phyloP scores from a whole-genome alignment of 2,888 invertebrate genomes.

The Nomada ruficornis region DNA sequence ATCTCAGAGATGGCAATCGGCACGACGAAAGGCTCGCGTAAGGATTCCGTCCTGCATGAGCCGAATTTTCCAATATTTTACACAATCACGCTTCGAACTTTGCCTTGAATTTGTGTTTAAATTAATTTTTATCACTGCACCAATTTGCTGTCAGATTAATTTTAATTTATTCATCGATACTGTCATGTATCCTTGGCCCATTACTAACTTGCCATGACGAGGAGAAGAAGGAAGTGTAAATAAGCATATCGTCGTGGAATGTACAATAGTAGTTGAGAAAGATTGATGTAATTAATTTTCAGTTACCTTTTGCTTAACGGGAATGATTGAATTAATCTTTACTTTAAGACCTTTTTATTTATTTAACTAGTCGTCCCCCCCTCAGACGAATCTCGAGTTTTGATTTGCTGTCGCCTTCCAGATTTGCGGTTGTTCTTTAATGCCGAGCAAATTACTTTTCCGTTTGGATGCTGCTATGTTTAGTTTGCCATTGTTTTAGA shows the following conservation, averaged over 20 bases:
- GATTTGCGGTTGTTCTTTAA: constrained; percentile 84
- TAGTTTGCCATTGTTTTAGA: constrained; percentile 83
- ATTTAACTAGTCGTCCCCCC: constrained; percentile 34
- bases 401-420: constrained; percentile 60
- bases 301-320: neutral
- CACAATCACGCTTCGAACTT: constrained; percentile 16
- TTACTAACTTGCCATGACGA: neutral
- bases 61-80: constrained; percentile 16
- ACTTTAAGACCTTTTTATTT: constrained; percentile 10
- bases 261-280: no score
- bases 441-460: constrained; percentile 83
- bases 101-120: neutral
- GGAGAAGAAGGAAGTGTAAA: neutral
- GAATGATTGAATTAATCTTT: neutral
- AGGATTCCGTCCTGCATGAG: constrained; percentile 71
- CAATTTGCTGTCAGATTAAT: neutral
- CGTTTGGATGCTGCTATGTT: constrained; percentile 83
- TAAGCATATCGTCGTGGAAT: neutral
- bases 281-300: neutral
- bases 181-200: neutral
- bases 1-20: constrained; percentile 83
- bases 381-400: constrained; percentile 69
- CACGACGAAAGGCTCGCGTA: constrained; percentile 83
- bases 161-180: constrained; percentile 12
- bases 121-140: neutral